Conservation (phyloP, 2,888 invertebrate species). For the Lasioglossum vierecki region DNA sequence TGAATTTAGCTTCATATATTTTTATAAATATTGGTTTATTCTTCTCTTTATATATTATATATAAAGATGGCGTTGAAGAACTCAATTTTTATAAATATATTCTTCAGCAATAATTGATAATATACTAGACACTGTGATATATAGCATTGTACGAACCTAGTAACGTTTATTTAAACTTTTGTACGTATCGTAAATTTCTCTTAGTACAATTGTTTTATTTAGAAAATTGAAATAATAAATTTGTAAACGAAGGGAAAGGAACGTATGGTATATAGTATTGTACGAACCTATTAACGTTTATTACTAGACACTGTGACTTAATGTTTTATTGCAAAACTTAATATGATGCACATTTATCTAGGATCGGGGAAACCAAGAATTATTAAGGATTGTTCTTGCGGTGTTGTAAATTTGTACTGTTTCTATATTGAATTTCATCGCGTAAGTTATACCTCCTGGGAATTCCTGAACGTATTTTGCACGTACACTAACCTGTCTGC, state of each 20-base stretch:
- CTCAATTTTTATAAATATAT: not conserved
- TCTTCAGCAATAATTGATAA: not conserved
- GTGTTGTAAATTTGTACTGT: not conserved
- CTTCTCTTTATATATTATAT: no score
- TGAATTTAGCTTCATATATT: not conserved
- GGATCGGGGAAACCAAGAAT: not conserved
- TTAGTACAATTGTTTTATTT: no score
- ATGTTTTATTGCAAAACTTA: not conserved
- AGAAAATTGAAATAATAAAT: no score
- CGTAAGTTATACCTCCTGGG: conserved; percentile 12
- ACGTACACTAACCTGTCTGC: not conserved
- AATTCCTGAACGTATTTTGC: conserved; percentile 6
- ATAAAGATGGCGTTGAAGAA: no score
- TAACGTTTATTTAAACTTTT: no score
- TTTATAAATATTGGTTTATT: not conserved
- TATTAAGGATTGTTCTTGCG: not conserved
- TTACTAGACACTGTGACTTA: not conserved
- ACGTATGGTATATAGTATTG: no score
- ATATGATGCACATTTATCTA: not conserved
- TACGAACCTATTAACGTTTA: no score
- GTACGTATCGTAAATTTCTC: no score
- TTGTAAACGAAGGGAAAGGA: no score
- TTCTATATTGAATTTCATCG: not conserved
- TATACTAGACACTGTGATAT: not conserved
- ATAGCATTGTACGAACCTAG: no score